A percentile compares a stretch with the other conserved stretches of the same genome.
These are phyloP conservation scores for Caenorhabditis drosophilae DNA, from an alignment of 2,888 invertebrate genomes.

Conservation along the genomic window DNA sequence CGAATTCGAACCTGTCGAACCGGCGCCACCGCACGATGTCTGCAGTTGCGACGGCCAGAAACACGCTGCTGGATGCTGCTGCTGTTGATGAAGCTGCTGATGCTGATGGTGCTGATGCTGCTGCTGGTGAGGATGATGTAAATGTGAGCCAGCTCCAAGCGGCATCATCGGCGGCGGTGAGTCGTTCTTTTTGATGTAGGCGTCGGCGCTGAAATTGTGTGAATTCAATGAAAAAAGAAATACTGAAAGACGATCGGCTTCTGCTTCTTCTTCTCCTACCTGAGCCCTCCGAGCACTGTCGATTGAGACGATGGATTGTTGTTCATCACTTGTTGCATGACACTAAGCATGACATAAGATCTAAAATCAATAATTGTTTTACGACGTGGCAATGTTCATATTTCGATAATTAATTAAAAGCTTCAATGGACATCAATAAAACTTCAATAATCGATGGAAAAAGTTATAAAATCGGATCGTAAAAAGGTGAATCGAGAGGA, in stretches of 20 bases:
- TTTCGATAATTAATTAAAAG: too few relatives aligned
- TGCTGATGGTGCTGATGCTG: too few relatives aligned
- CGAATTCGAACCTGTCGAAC: neutral
- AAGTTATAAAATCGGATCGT: neutral
- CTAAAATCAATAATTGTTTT: too few relatives aligned
- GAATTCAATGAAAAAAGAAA: neutral
- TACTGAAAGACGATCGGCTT: neutral
- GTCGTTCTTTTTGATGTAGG: neutral
- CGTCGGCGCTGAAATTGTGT: neutral
- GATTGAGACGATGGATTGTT: slow-evolving; percentile 1
- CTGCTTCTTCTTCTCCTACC: neutral
- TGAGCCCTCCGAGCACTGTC: too few relatives aligned
- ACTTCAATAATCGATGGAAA: neutral
- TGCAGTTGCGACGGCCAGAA: slow-evolving; percentile 3
- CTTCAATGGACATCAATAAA: too few relatives aligned
- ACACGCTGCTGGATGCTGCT: neutral
- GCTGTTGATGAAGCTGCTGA: too few relatives aligned
- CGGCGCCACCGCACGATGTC: neutral
- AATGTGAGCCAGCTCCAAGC: neutral
- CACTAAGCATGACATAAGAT: slow-evolving; percentile 29
- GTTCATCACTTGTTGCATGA: slow-evolving; percentile 41
- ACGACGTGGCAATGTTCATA: too few relatives aligned
- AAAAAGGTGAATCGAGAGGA: neutral
- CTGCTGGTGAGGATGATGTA: too few relatives aligned
- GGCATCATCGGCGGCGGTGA: neutral